Base-by-base conservation (phyloP, 2,113 vertebrate genomes). In the Amia ocellicauda region DNA sequence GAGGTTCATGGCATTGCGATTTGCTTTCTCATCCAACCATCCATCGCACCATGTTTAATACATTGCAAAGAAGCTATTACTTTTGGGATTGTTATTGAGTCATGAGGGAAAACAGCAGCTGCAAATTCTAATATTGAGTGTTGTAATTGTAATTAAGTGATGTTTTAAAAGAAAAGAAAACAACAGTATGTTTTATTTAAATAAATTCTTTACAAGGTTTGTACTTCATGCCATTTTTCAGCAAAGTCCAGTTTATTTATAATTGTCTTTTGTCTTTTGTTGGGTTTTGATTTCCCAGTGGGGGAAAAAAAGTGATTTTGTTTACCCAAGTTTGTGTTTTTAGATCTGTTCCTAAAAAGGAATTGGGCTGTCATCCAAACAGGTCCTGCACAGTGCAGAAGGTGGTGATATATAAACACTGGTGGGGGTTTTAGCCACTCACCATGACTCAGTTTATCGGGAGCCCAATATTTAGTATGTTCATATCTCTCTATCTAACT, bases 51-150 rank as follows among this genome's bases (percentile, higher is more conserved):
- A 36, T 7, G 14, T 56, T 43, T 43, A 26, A 64, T 63, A 29
- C 62, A 56, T 40, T 41, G 54, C 17, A 27, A 26, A 8, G 51
- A 63, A 56, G 53, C 29, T n/a, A 22, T 27, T 52, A 52, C 47
- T 36, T 51, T 55, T 54, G 11, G 23, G 22, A 26, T 24, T 40
- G 62, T 41, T 20, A 36, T 53, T 19, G 53, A 43, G 50, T 51
- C 20, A 55, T 23, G 1, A 36, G 31, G 1, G 23, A 53, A 26
- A 26, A n/a, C 53, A 56, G 53, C 7, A n/a, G 2, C 28, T 56
- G 16, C 53, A 17, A 56, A 28, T 56, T 56, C 17, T 17, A 55
- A 63, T 41, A 26, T 51, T 40, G 41, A 43, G 23, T 55, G 51
- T 27, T 54, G 10, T 54, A 17, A 43, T 36, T 63, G 50, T 43